These are phyloP conservation scores for Daboia siamensis DNA, from an alignment of 2,113 vertebrate genomes.

Conservation along the genomic window DNA sequence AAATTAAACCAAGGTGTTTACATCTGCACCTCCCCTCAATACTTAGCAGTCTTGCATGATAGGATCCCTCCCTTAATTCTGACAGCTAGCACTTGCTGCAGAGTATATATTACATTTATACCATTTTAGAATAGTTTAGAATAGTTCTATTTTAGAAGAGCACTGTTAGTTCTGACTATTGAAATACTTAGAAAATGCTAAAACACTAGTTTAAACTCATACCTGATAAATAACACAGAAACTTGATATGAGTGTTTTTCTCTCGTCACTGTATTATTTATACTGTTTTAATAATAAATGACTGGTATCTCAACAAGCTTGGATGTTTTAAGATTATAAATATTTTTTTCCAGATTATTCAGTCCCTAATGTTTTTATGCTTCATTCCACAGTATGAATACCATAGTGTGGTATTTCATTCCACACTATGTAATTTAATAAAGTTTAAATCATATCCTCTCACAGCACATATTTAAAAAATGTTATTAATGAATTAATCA, in stretches of 20 bases:
- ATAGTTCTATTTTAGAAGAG: not conserved
- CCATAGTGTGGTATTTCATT: not conserved
- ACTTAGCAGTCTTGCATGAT: not conserved
- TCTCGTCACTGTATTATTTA: not conserved
- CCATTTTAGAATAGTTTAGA: not conserved
- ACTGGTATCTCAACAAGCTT: not conserved
- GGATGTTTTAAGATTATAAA: not conserved
- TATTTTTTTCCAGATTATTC: not conserved
- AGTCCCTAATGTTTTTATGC: not conserved
- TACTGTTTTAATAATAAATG: not conserved
- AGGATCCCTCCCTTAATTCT: not conserved
- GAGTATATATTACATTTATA: not conserved
- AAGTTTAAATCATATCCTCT: not conserved
- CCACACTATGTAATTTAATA: not conserved
- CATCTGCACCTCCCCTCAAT: not conserved
- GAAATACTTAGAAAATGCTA: not conserved
- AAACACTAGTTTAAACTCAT: not conserved
- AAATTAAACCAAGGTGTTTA: fast-evolving
- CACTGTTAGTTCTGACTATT: not conserved
- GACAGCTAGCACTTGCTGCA: not conserved
- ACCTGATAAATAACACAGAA: not conserved
- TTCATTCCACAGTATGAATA: not conserved
- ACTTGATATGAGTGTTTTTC: not conserved
- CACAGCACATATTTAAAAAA: not conserved
- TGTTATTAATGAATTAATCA: not conserved